These are phyloP conservation scores for Spheniscus mendiculus DNA, from an alignment of 2,113 vertebrate genomes.

Conservation along the genomic window DNA sequence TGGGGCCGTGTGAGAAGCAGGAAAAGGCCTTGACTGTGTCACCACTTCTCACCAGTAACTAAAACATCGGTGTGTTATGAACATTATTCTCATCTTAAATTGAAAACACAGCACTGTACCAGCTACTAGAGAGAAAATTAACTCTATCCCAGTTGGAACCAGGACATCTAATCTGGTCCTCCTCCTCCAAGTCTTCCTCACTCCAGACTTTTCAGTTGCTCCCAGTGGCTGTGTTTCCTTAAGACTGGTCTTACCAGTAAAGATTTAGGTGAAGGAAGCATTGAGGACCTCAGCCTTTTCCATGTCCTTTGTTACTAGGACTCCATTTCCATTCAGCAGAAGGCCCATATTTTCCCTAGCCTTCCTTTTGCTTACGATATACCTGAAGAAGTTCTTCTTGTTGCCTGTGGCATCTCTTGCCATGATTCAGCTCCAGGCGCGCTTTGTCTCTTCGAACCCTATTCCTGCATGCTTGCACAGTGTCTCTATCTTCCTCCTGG, in stretches of 20 bases:
- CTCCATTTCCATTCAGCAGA: not conserved
- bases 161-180: not conserved
- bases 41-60: no score
- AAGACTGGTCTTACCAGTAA: not conserved
- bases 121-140: no score
- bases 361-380: not conserved
- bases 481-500: not conserved
- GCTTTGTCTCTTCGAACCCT: not conserved
- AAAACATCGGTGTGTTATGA: no score
- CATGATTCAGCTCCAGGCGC: not conserved
- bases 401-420: not conserved
- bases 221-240: not conserved
- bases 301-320: not conserved
- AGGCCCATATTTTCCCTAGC: not conserved
- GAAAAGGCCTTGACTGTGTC: no score
- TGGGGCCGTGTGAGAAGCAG: no score
- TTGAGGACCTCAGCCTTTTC: not conserved
- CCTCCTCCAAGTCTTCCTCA: not conserved
- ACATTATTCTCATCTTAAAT: no score
- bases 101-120: no score
- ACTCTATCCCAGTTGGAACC: no score
- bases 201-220: not conserved
- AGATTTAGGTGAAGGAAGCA: not conserved
- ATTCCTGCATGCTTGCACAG: not conserved
- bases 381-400: not conserved